These are phyloP conservation scores for Oryzias melastigma DNA, from an alignment of 2,113 vertebrate species.

Conservation along the genomic window DNA sequence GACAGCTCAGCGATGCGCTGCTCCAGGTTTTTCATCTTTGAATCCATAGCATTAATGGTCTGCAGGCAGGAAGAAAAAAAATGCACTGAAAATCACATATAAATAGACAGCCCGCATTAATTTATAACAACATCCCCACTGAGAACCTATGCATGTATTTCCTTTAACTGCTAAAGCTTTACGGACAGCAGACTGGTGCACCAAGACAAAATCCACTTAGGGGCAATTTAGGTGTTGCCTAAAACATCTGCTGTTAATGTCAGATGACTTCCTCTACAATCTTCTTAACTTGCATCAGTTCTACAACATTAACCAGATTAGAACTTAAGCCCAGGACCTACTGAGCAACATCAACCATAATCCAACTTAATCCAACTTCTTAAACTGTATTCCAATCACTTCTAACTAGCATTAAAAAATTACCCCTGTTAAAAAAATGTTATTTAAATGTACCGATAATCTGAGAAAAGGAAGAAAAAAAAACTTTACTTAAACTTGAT, in stretches of 20 bases:
- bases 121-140: constrained; percentile 11
- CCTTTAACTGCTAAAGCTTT: constrained; percentile 6
- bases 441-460: not conserved
- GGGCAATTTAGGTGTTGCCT: constrained; percentile 54
- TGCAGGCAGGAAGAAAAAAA: constrained; percentile 58
- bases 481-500: not conserved
- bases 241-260: constrained; percentile 49
- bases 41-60: constrained; percentile 99
- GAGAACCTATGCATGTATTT: constrained; percentile 2
- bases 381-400: constrained; percentile 12
- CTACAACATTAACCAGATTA: constrained; percentile 72
- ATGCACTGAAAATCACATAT: not conserved
- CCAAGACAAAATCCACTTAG: constrained; percentile 54
- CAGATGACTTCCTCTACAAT: constrained; percentile 57
- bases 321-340: constrained; percentile 37
- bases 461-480: not conserved
- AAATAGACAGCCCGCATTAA: constrained; percentile 4
- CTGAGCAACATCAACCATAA: constrained; percentile 40
- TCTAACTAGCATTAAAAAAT: constrained; percentile 9
- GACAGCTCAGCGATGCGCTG: constrained; percentile 95
- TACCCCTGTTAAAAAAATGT: too few relatives aligned
- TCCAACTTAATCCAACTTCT: constrained; percentile 41
- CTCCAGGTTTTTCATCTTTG: constrained; percentile 97
- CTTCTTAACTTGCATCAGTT: constrained; percentile 62
- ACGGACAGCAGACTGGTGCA: constrained; percentile 24